A percentile compares a stretch with the other conserved stretches of the same genome.
Evolutionary conservation across 2,888 invertebrate species (phyloP).

Genomic region (Aphidoletes aphidimyza): DNA sequence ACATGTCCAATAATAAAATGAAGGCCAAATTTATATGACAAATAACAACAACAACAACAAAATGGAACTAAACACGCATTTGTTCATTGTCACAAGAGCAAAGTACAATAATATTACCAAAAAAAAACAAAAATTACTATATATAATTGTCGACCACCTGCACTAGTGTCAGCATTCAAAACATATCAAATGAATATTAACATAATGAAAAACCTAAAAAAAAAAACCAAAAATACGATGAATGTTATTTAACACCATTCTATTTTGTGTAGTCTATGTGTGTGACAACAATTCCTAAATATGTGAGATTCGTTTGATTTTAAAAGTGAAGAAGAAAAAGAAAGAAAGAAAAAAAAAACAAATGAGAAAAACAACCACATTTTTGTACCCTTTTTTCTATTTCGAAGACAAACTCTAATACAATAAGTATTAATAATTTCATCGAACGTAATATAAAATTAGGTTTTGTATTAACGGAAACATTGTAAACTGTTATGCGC

Average conservation of each 20-base stretch:
- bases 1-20: too few species aligned
- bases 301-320: neutral
- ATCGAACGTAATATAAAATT: slow-evolving; percentile 39
- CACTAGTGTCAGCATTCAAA: neutral
- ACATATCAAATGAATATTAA: too few species aligned
- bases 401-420: slow-evolving; percentile 40
- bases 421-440: slow-evolving; percentile 47
- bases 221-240: neutral
- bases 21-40: too few species aligned
- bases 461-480: slow-evolving; percentile 38
- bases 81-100: neutral
- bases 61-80: neutral
- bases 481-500: slow-evolving; percentile 47
- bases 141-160: slow-evolving; percentile 9
- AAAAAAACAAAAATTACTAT: too few species aligned
- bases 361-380: neutral
- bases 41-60: too few species aligned
- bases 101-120: slow-evolving; percentile 15
- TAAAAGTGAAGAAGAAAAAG: neutral
- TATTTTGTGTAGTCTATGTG: neutral
- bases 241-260: neutral
- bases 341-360: neutral
- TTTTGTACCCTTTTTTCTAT: slow-evolving; percentile 51
- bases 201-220: too few species aligned
- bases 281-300: neutral